phyloP scores from a whole-genome alignment of 2,888 invertebrate species.

The Hermaeophaga mercurialis region DNA sequence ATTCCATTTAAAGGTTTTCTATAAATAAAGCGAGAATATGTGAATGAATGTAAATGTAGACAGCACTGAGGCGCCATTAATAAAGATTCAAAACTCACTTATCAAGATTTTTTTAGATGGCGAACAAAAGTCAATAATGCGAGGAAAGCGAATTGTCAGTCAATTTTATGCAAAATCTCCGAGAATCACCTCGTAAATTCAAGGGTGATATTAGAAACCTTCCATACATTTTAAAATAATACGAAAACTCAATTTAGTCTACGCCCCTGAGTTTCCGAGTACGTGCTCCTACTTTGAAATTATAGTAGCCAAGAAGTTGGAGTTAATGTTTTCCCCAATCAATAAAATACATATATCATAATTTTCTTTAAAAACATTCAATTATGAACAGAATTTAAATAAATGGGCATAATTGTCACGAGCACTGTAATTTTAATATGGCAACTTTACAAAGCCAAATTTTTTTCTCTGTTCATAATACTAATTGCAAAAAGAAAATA shows the following conservation, averaged over 20 bases:
- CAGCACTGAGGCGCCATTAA: too few species aligned
- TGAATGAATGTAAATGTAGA: slow-evolving; percentile 1
- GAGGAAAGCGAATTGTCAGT: slow-evolving; percentile 14
- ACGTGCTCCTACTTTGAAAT: slow-evolving; percentile 31
- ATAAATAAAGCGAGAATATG: too few species aligned
- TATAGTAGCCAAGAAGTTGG: slow-evolving; percentile 24
- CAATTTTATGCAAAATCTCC: slow-evolving; percentile 26
- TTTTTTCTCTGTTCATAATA: too few species aligned
- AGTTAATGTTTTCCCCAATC: slow-evolving; percentile 27
- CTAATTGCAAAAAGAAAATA: too few species aligned
- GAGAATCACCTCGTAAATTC: slow-evolving; percentile 27
- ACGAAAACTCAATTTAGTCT: slow-evolving; percentile 29
- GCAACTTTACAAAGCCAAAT: too few species aligned
- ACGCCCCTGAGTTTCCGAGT: slow-evolving; percentile 24
- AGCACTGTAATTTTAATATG: too few species aligned
- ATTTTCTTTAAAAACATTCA: slow-evolving; percentile 3
- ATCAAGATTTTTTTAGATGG: slow-evolving; percentile 3
- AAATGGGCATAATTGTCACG: neutral
- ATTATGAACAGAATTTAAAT: neutral
- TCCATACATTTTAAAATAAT: slow-evolving; percentile 29
- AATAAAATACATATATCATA: slow-evolving; percentile 26
- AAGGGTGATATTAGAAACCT: slow-evolving; percentile 22
- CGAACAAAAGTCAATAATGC: slow-evolving; percentile 11
- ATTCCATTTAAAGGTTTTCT: too few species aligned
- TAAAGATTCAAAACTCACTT: slow-evolving; percentile 4